Evolutionary conservation across 2,888 invertebrate species (phyloP), one percentile per base, ranked within the genome.

Genomic region (Scaptomyza flava): DNA sequence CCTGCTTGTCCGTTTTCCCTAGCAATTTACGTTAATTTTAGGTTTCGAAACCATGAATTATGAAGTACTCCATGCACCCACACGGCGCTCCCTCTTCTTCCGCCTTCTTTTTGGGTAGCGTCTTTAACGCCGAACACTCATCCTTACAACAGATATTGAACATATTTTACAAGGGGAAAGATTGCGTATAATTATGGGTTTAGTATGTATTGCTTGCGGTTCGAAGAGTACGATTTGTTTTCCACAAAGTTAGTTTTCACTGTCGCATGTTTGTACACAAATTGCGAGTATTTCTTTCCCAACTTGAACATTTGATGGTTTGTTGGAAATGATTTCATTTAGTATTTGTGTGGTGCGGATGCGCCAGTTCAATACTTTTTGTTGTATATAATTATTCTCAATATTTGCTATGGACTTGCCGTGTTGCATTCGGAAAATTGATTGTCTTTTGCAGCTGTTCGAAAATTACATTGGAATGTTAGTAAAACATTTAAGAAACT

Each of bases 251-350:
- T 87, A 69, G 82, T 57, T 84, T 89, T 70, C 79, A 61, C 61
- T 84, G 87, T 87, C 87, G 79, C 85, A 85, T 85, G 84, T 85
- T 85, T 85, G 89, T 84, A 85, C 89, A 85, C 84, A 84, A 79
- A 71, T 68, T 76, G 68, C 60, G 68, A 58, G 64, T 68, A 72
- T 56, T 77, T 85, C 60, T 14, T 20, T 36, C n/a, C 9, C 12
- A 9, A 12, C 2, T 11, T 30, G 11, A 2, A 12, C 2, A 1
- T 3, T 20, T 6, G 8, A 8, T 12, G 2, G 12, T 33, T n/a
- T 12, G 6, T n/a, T 27, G 36, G 41, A 81, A 82, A 87, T 82
- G 83, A 82, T 71, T 75, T 85, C 80, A 82, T 87, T 81, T 41
- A 9, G 17, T 83, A 27, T 56, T 52, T 48, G 14, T 53, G 38